These are phyloP conservation scores for Echeneis naucrates DNA, from an alignment of 2,797 vertebrate genomes.

Conservation along the genomic window DNA sequence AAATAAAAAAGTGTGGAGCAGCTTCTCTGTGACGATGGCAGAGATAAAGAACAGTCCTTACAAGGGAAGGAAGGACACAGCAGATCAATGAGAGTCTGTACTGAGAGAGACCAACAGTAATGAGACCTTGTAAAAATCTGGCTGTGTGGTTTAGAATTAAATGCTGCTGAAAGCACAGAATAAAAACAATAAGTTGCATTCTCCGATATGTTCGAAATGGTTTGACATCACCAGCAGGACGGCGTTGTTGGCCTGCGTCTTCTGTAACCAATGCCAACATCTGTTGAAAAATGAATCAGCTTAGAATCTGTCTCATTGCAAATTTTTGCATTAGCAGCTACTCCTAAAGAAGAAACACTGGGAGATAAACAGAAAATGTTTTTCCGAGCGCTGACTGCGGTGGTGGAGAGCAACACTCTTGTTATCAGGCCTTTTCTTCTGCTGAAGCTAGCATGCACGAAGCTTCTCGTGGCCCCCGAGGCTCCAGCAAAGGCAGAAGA, in stretches of 20 bases:
- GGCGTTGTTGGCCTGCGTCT: no score
- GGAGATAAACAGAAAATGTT: no score
- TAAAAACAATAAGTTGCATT: background rate
- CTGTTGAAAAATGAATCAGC: no score
- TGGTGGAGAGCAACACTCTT: no score
- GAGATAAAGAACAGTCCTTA: slow-evolving; percentile 47
- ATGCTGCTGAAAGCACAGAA: slow-evolving; percentile 30
- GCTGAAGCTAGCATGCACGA: no score
- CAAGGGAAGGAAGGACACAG: slow-evolving; percentile 45
- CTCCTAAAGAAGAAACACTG: no score
- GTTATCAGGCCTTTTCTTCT: no score
- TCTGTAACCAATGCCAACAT: background rate
- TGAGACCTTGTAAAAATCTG: slow-evolving; percentile 11
- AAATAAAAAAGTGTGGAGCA: slow-evolving; percentile 47
- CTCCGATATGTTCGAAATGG: background rate
- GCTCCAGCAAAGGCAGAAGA: no score
- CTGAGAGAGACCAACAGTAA: slow-evolving; percentile 31
- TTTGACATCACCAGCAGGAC: background rate
- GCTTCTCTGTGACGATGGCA: slow-evolving; percentile 30
- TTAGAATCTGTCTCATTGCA: no score
- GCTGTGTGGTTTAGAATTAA: slow-evolving; percentile 22
- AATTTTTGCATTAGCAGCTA: no score
- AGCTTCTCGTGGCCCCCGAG: no score
- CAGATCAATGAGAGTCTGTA: slow-evolving; percentile 60
- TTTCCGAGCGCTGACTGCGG: no score